A percentile compares a stretch with the other conserved stretches of the same genome.
These are phyloP conservation scores for Myathropa florea DNA, from an alignment of 2,888 invertebrate genomes.

Conservation along the genomic window DNA sequence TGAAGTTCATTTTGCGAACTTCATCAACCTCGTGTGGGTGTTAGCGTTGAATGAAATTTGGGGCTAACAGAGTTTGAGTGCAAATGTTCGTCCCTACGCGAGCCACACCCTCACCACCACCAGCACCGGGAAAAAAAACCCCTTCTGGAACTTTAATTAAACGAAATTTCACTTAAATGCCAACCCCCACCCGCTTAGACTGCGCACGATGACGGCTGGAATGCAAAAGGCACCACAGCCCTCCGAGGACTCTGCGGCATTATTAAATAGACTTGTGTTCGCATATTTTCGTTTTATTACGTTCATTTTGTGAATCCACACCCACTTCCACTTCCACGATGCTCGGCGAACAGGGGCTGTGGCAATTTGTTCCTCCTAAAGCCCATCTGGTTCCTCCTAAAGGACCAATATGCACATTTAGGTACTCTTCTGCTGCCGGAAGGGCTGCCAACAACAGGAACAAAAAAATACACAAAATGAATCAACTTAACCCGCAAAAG, in stretches of 20 bases:
- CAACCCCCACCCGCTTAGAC: constrained; percentile 6
- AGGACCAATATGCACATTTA: constrained; percentile 70
- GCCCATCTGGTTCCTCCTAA: constrained; percentile 66
- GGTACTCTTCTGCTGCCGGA: constrained; percentile 51
- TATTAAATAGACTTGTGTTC: constrained; percentile 71
- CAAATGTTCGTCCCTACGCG: not conserved
- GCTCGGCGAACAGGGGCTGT: not conserved
- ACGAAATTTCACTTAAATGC: constrained; percentile 63
- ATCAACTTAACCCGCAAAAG: constrained; percentile 69
- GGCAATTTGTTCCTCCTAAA: constrained; percentile 61
- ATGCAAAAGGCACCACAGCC: constrained; percentile 17
- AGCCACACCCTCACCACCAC: not conserved
- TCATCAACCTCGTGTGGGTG: constrained; percentile 22
- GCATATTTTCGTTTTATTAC: constrained; percentile 69
- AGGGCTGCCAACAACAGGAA: constrained; percentile 42
- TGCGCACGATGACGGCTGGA: not conserved
- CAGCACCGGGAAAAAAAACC: constrained; percentile 1
- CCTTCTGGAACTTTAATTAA: constrained; percentile 62
- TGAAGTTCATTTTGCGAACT: constrained; percentile 58
- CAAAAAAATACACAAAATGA: constrained; percentile 34
- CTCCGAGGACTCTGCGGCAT: constrained; percentile 37
- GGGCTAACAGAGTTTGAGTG: constrained; percentile 19
- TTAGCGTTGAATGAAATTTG: constrained; percentile 38
- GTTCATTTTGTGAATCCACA: constrained; percentile 54
- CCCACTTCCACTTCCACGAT: not conserved